Conservation (phyloP, 1,140 invertebrate genomes). For the Lucilia sericata region DNA sequence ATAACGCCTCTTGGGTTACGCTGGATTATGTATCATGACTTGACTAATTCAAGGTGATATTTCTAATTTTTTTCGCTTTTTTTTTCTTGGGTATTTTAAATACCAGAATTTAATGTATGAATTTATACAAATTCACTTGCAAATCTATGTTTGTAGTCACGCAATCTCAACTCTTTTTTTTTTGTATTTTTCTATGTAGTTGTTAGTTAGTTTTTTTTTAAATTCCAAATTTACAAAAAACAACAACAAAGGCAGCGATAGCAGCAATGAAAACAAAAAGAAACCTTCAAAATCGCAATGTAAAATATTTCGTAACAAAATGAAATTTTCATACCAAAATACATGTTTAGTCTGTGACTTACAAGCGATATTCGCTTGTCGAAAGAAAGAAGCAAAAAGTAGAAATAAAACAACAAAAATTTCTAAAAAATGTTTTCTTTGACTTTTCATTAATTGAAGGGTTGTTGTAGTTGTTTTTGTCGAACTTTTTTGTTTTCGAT, state of each 20-base stretch:
- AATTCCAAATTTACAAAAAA: slow-evolving; percentile 1
- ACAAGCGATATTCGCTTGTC: neutral
- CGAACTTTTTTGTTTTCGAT: neutral
- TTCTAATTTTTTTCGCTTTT: neutral
- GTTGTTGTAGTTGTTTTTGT: neutral
- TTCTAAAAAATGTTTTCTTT: neutral
- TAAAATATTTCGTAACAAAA: slow-evolving; percentile 21
- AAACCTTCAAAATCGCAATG: slow-evolving; percentile 7
- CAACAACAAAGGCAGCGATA: neutral
- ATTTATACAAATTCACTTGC: slow-evolving; percentile 16
- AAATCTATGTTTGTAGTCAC: slow-evolving; percentile 9
- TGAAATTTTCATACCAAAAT: neutral
- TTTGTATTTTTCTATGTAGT: neutral
- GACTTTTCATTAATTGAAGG: neutral
- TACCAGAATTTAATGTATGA: slow-evolving; percentile 22
- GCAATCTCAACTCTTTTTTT: slow-evolving; percentile 13
- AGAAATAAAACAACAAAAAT: neutral
- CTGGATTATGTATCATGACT: slow-evolving; percentile 18
- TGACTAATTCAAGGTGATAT: slow-evolving; percentile 26
- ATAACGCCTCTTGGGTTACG: slow-evolving; percentile 15
- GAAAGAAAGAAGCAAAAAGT: too few species aligned
- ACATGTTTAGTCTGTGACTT: neutral
- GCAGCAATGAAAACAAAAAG: neutral
- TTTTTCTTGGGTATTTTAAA: neutral
- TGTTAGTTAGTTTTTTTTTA: neutral